Evolutionary conservation across 2,888 invertebrate species (phyloP), one percentile per base, ranked within the genome.

Genomic region (Ashinkailepas kermadecensis): DNA sequence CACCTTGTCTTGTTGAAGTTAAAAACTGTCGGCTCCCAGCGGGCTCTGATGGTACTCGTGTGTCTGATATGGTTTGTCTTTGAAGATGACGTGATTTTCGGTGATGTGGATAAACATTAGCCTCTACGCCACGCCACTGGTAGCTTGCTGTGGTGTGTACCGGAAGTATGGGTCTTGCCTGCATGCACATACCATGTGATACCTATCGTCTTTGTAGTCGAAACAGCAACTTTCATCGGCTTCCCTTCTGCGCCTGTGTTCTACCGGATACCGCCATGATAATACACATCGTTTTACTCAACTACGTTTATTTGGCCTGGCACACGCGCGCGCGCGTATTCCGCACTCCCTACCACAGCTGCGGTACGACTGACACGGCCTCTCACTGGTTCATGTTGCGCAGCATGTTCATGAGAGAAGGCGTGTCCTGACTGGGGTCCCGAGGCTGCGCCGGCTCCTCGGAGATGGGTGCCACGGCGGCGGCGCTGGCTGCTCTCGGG

Each of bases 351-450:
- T 57, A 23, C 56, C 21, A 25, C 57, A 54, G 56, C n/a, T 25
- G 12, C 56, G 1, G 64, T 21, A 65, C 59, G 18, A 74, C 25
- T 64, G 54, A 11, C 58, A 9, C 74, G 56, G 9, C 21, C 3
- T 6, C 8, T 56, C 74, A 74, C 56, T 23, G 21, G 18, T 74
- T 74, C 74, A 74, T 74, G 21, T 74, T 56, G 10, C 74, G 74
- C n/a, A 74, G 56, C 74, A 74, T 74, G 54, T 74, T 18, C 74
- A 74, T 74, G 39, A 74, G 56, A 54, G 74, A 74, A 18, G 74
- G 74, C 21, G 74, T 74, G 54, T 74, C 56, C 56, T 81, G 59
- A n/a, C 62, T 39, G 39, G 23, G 12, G 25, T 74, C 54, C 4
- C 13, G 25, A 74, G 57, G n/a, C 58, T n/a, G 80, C 59, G n/a